Base-by-base conservation (phyloP, 1,140 invertebrate genomes). In the Lutraria rhynchaena region DNA sequence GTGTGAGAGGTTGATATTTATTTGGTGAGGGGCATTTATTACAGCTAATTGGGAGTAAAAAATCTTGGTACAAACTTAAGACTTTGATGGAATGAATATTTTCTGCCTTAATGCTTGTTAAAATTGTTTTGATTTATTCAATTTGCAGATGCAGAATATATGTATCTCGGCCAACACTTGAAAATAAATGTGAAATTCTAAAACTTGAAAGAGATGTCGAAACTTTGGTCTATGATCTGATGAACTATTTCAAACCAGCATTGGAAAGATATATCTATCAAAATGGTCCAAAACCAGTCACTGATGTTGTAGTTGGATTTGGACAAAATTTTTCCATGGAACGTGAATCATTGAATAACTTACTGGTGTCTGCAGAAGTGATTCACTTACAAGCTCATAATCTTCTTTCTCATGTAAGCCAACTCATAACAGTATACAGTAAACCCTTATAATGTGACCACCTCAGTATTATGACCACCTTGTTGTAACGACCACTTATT, bases 221-320 rank as follows among this genome's bases (percentile, higher is more conserved):
- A 37, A 85, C 80, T 0, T 46, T 71, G 17, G 83, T 88, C 41
- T 88, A 87, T 78, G 83, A 87, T 46, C 76, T 77, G 31, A 15
- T 65, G 7, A 51, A 82, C n/a, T 78, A 76, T 53, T 88, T 88
- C 67, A 69, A 76, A 29, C 82, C 82, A 0, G 85, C 81, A 24
- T 46, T 87, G 17, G 27, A 81, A 13, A 55, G 53, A 27, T 87
- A 83, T 57, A 15, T 71, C 0, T 41, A 31, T 31, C 81, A 76
- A 13, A 27, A 65, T 33, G 83, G 83, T 0, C 83, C 85, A 44
- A 71, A 53, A 41, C 87, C 87, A 5, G 85, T 75, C 13, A 55
- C 83, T 1, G 77, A 85, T 44, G 77, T 88, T 22, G 27, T 83
- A 19, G 46, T 88, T 9, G 75, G 81, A 22, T 85, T 88, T 74